A percentile compares a stretch with the other conserved stretches of the same genome.
Evolutionary conservation across 2,113 vertebrate species (phyloP).

Genomic region (Entomyzon cyanotis): DNA sequence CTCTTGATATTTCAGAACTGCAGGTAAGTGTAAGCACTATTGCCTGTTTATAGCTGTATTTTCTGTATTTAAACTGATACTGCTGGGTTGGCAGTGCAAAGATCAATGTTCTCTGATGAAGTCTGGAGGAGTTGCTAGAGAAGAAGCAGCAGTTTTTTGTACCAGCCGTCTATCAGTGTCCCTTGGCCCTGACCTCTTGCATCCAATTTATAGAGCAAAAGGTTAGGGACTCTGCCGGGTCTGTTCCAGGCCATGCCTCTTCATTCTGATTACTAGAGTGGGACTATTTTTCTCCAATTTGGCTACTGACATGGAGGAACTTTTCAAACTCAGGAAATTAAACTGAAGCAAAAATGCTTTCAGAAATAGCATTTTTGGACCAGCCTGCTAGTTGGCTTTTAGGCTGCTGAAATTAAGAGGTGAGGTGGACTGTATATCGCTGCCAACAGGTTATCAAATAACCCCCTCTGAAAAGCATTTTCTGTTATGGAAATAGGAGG

Average conservation of each 20-base stretch:
- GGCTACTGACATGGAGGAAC: not conserved
- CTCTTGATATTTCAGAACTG: not conserved
- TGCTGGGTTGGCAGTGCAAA: not conserved
- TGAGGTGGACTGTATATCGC: not conserved
- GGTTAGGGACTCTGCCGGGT: not conserved
- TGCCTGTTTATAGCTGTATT: not conserved
- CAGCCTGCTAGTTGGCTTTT: not conserved
- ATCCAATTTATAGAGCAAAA: not conserved
- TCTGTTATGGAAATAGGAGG: not conserved
- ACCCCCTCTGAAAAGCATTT: not conserved
- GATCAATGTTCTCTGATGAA: not conserved
- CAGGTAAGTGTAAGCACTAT: not conserved
- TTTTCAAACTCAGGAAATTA: not conserved
- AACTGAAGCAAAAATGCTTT: not conserved
- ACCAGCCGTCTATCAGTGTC: not conserved
- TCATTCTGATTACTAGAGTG: not conserved
- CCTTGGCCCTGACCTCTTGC: not conserved
- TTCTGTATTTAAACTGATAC: not conserved
- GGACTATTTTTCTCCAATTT: not conserved
- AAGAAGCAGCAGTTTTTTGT: not conserved
- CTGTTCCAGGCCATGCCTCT: not conserved
- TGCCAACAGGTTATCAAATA: not conserved
- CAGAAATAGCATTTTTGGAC: not conserved
- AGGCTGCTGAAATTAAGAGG: not conserved
- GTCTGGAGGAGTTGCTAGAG: not conserved